Percentiles rank a stretch among this genome's conserved stretches.
Conservation (phyloP, 2,888 invertebrate genomes). For the Cancer borealis region DNA sequence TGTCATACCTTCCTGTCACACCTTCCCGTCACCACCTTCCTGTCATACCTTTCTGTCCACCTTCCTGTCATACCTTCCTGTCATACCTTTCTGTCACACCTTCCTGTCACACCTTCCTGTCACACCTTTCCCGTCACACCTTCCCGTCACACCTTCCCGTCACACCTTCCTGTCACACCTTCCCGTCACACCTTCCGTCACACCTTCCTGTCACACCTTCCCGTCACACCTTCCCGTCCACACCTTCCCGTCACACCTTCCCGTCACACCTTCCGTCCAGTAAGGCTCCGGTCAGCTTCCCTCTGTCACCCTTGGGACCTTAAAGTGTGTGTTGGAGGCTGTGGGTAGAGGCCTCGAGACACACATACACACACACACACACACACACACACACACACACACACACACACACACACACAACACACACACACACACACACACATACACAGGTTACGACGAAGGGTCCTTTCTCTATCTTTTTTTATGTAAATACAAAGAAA, state of each 20-base stretch:
- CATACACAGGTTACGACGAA: background rate
- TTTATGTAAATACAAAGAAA: background rate
- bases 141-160: too few relatives aligned
- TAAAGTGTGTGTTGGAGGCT: background rate
- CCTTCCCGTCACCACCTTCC: too few relatives aligned
- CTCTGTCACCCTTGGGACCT: background rate
- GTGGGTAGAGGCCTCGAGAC: background rate
- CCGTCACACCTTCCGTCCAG: background rate
- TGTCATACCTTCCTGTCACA: too few relatives aligned
- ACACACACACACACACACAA: background rate
- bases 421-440: background rate
- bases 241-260: too few relatives aligned
- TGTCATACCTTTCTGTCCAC: too few relatives aligned
- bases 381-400: background rate
- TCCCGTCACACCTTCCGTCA: too few relatives aligned
- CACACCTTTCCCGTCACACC: too few relatives aligned
- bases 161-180: too few relatives aligned
- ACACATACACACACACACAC: background rate
- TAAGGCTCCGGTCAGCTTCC: background rate
- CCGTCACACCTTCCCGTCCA: background rate
- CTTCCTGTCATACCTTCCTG: too few relatives aligned
- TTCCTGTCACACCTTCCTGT: too few relatives aligned
- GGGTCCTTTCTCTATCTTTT: background rate
- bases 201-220: background rate
- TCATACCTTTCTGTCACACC: too few relatives aligned